A percentile compares a stretch with the other conserved stretches of the same genome.
These are phyloP conservation scores for Megathymus violae DNA, from an alignment of 1,140 invertebrate genomes.

Conservation along the genomic window DNA sequence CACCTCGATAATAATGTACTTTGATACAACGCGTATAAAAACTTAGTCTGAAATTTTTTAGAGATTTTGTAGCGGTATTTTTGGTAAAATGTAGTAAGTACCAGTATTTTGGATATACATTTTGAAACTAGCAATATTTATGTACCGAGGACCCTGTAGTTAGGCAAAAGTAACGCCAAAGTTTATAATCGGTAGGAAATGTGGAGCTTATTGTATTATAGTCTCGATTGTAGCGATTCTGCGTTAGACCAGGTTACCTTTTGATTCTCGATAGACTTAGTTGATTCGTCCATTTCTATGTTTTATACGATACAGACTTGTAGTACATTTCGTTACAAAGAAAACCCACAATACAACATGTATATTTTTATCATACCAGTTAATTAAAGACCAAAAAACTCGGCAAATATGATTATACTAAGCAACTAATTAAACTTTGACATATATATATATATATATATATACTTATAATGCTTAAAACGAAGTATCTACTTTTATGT, in stretches of 20 bases:
- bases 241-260: conserved; percentile 23
- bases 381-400: background rate
- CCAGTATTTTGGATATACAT: conserved; percentile 76
- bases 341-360: too few species aligned
- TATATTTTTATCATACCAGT: too few species aligned
- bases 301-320: background rate
- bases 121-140: conserved; percentile 59
- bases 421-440: background rate
- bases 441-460: background rate
- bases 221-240: conserved; percentile 28
- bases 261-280: conserved; percentile 58
- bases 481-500: too few species aligned
- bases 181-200: conserved; percentile 66
- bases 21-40: conserved; percentile 44
- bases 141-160: conserved; percentile 70
- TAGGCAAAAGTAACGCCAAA: conserved; percentile 76
- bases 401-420: background rate
- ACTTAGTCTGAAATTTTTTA: conserved; percentile 63
- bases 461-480: background rate
- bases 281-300: conserved; percentile 54
- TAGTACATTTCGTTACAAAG: conserved; percentile 7
- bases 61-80: conserved; percentile 77
- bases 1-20: conserved; percentile 50
- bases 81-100: conserved; percentile 64
- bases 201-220: conserved; percentile 69